phyloP scores from a whole-genome alignment of 2,888 invertebrate genomes.

The Halictus ligatus region DNA sequence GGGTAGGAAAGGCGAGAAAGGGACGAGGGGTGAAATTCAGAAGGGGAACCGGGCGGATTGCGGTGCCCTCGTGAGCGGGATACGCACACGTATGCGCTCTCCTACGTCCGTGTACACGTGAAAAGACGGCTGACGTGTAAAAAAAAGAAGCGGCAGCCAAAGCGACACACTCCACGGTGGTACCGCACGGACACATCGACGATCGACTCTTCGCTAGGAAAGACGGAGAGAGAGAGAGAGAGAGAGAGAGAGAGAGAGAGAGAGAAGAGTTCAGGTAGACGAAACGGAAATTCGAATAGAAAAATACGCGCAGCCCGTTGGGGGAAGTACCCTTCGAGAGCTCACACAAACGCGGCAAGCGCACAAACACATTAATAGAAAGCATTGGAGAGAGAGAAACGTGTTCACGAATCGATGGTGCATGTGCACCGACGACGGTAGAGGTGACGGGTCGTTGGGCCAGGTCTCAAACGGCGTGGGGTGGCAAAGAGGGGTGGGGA shows the following conservation, averaged over 20 bases:
- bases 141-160: conserved; percentile 46
- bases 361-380: background rate
- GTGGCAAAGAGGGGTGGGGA: conserved; percentile 30
- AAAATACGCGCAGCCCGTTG: conserved; percentile 52
- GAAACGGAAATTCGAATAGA: conserved; percentile 72
- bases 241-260: conserved; percentile 36
- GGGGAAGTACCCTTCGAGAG: background rate
- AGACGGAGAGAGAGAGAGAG: conserved; percentile 17
- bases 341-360: background rate
- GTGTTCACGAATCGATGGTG: conserved; percentile 57
- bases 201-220: background rate
- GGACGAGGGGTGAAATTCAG: conserved; percentile 75
- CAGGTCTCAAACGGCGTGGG: conserved; percentile 45
- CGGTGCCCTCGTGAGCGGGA: conserved; percentile 58
- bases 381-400: conserved; percentile 1
- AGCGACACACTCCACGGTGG: conserved; percentile 47
- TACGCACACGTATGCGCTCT: background rate
- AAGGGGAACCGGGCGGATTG: conserved; percentile 69
- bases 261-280: conserved; percentile 61
- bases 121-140: conserved; percentile 56
- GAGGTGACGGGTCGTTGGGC: conserved; percentile 65
- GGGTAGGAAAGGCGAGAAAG: conserved; percentile 66
- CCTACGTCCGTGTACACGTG: conserved; percentile 37
- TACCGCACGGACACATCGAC: conserved; percentile 22
- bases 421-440: conserved; percentile 58